Evolutionary conservation across 1,140 invertebrate species (phyloP).

Genomic region (Aphelenchoides besseyi): DNA sequence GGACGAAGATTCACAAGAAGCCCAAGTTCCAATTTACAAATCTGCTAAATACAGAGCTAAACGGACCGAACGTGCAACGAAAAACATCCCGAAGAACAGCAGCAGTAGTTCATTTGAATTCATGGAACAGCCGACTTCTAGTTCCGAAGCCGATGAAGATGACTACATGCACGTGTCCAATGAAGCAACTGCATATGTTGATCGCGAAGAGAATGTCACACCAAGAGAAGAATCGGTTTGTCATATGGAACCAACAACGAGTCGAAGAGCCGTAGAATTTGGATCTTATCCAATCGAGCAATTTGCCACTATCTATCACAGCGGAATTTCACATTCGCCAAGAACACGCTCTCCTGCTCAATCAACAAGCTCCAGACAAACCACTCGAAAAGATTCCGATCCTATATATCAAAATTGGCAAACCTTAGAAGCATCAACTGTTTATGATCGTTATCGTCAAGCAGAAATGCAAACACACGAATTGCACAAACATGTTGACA

Average conservation of each 20-base stretch:
- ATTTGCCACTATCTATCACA: not conserved
- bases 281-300: slow-evolving; percentile 7
- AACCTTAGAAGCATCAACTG: too few species aligned
- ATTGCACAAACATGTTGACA: not conserved
- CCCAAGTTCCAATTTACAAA: not conserved
- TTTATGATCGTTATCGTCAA: too few species aligned
- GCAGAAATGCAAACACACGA: not conserved
- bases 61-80: not conserved
- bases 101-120: slow-evolving; percentile 7
- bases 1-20: slow-evolving; percentile 24
- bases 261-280: slow-evolving; percentile 9
- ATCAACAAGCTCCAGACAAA: too few species aligned
- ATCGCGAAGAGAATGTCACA: not conserved
- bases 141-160: slow-evolving; percentile 1
- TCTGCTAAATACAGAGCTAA: not conserved
- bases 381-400: too few species aligned
- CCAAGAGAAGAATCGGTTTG: not conserved
- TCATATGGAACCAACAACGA: not conserved
- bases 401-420: too few species aligned
- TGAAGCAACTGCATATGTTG: not conserved
- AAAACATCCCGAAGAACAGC: slow-evolving; percentile 9
- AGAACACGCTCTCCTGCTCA: too few species aligned
- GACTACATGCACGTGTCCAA: slow-evolving; percentile 10
- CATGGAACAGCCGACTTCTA: slow-evolving; percentile 15
- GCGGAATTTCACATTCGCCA: not conserved